Evolutionary conservation across 2,888 invertebrate species (phyloP), one percentile per base, ranked within the genome.

Genomic region (Drosophila diplacantha): DNA sequence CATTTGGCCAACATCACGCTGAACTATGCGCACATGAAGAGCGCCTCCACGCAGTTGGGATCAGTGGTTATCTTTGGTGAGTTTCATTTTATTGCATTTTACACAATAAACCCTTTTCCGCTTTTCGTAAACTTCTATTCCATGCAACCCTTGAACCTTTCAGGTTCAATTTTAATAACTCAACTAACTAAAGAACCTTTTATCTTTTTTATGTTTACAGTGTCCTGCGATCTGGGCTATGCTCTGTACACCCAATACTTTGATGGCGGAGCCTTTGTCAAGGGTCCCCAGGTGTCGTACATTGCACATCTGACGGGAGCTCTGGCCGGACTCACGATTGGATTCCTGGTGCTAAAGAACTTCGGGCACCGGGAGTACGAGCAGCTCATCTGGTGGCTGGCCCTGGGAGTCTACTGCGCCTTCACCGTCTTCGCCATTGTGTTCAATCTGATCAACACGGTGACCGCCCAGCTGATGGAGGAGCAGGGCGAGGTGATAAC

Each of bases 301-400:
- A 96, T 97, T 72, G 97, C 98, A 53, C 98, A 98, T 90, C 91
- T 98, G 84, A 96, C 96, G 54, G 98, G 98, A 56, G 97, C 97
- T 16, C 89, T 97, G 73, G 97, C 97, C 18, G 98, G 98, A 7
- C 92, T 98, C 54, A 97, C 97, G 54, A 96, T 98, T 84, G 98
- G 98, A 16, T 92, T 98, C 54, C 90, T 97, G 62, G 97, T 98
- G 66, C 90, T 98, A 73, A 97, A 96, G 90, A 97, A 97, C 90
- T 98, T 98, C 88, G 97, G 98, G 87, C 96, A 96, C 88, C 94
- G 96, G 72, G 92, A 96, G 35, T 96, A 97, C 91, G 96, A 96
- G 89, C 95, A 97, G 85, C 91, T 97, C 72, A 91, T 97, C 82
- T 97, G 97, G 96, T 98, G 97, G 97, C 92, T 97, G 77, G 96